Evolutionary conservation across 1,140 invertebrate species (phyloP).

Genomic region (Drosophila takahashii): DNA sequence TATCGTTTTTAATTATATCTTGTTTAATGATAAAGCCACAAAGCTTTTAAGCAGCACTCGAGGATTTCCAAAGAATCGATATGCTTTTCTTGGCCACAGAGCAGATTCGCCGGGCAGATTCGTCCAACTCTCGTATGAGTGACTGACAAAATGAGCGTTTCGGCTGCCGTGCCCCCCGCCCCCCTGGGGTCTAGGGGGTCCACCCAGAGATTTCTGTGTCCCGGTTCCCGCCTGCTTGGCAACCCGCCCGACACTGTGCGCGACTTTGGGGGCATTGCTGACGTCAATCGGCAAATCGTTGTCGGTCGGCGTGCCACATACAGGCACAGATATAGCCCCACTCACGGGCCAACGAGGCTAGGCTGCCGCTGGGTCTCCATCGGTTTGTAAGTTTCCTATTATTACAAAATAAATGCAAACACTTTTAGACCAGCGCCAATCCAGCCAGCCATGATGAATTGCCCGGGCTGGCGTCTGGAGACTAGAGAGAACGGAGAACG

Average conservation of each 20-base stretch:
- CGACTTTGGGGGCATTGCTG: constrained; percentile 83
- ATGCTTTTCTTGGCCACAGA: constrained; percentile 16
- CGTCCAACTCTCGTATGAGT: constrained; percentile 59
- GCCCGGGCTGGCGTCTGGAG: constrained; percentile 10
- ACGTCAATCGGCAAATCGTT: constrained; percentile 79
- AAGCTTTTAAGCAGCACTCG: constrained; percentile 11
- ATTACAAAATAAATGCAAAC: constrained; percentile 50
- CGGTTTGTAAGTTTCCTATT: constrained; percentile 45
- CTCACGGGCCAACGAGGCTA: constrained; percentile 45
- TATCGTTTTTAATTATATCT: neutral
- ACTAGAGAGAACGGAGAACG: constrained; percentile 12
- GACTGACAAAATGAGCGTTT: constrained; percentile 69
- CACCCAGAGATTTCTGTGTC: constrained; percentile 32
- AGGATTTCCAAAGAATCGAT: constrained; percentile 31
- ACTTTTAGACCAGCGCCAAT: constrained; percentile 32
- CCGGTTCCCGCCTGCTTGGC: constrained; percentile 64
- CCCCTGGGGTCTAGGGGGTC: neutral
- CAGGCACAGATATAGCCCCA: constrained; percentile 28
- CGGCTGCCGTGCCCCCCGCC: constrained; percentile 1
- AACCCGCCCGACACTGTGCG: constrained; percentile 66
- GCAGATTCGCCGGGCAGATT: constrained; percentile 16
- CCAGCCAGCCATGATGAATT: constrained; percentile 44
- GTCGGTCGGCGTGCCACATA: constrained; percentile 77
- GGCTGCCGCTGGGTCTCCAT: constrained; percentile 70
- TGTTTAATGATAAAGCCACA: constrained; percentile 7